Percentiles rank a stretch among this genome's conserved stretches.
Conservation (phyloP, 2,888 invertebrate species). For the Eilema sororculum region DNA sequence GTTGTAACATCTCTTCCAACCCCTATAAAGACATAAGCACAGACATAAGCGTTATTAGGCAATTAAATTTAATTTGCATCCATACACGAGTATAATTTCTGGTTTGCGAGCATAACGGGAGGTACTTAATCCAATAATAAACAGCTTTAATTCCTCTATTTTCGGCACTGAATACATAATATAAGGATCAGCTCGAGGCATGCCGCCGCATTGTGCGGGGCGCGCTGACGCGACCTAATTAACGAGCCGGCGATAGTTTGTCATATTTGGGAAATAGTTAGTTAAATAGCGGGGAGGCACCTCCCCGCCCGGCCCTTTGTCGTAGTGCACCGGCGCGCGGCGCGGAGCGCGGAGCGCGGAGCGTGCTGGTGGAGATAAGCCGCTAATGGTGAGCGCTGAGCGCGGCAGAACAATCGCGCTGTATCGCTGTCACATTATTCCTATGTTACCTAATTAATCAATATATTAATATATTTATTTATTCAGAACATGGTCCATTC, state of each 20-base stretch:
- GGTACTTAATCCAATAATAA: background rate
- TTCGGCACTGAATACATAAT: background rate
- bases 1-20: no score
- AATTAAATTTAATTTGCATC: no score
- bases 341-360: no score
- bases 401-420: background rate
- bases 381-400: background rate
- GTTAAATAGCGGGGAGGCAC: background rate
- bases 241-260: conserved; percentile 1
- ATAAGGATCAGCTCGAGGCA: background rate
- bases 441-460: no score
- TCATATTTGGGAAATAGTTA: conserved; percentile 7
- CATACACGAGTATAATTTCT: no score
- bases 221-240: conserved; percentile 5
- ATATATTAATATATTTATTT: no score
- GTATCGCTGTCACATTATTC: background rate
- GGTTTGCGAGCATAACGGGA: no score
- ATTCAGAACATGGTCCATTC: no score
- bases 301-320: background rate
- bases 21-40: no score
- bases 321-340: background rate
- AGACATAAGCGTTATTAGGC: no score
- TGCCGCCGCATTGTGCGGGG: background rate
- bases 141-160: background rate
- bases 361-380: conserved; percentile 7